phyloP scores from a whole-genome alignment of 2,113 vertebrate genomes.

The Vulpes ferrilata region DNA sequence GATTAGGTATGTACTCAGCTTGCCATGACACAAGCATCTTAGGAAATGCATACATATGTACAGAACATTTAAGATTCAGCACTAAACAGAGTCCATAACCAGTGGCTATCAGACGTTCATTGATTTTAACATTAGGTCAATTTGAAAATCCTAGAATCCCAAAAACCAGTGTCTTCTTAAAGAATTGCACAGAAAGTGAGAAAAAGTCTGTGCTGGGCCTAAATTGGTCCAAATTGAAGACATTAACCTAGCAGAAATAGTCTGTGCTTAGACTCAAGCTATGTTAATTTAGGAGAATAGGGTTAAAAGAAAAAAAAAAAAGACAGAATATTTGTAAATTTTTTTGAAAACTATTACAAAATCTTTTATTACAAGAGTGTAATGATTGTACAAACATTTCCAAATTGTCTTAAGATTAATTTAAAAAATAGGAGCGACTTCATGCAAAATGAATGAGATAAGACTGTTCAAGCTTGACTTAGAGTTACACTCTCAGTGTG shows the following conservation, averaged over 20 bases:
- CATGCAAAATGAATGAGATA: constrained; percentile 72
- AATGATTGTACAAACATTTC: constrained; percentile 77
- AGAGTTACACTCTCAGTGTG: constrained; percentile 24
- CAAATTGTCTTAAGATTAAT: constrained; percentile 79
- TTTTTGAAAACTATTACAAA: constrained; percentile 71
- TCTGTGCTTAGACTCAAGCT: constrained; percentile 40
- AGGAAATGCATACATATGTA: background rate
- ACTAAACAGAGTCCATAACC: background rate
- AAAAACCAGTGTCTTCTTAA: background rate
- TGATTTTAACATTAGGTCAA: constrained; percentile 13
- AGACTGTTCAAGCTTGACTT: constrained; percentile 68
- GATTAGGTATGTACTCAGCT: background rate
- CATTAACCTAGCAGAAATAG: constrained; percentile 1
- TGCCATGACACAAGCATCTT: background rate
- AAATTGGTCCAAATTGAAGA: background rate
- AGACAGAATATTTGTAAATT: constrained; percentile 58
- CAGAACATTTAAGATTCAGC: background rate
- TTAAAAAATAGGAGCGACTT: constrained; percentile 73
- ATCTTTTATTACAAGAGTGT: constrained; percentile 68
- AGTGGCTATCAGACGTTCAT: background rate
- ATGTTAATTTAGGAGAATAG: constrained; percentile 69
- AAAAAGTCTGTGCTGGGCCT: background rate
- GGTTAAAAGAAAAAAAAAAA: constrained; percentile 60
- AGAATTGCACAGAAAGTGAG: background rate
- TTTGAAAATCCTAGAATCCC: background rate